Evolutionary conservation across 2,113 vertebrate species (phyloP).

Genomic region (Pyxicephalus adspersus): DNA sequence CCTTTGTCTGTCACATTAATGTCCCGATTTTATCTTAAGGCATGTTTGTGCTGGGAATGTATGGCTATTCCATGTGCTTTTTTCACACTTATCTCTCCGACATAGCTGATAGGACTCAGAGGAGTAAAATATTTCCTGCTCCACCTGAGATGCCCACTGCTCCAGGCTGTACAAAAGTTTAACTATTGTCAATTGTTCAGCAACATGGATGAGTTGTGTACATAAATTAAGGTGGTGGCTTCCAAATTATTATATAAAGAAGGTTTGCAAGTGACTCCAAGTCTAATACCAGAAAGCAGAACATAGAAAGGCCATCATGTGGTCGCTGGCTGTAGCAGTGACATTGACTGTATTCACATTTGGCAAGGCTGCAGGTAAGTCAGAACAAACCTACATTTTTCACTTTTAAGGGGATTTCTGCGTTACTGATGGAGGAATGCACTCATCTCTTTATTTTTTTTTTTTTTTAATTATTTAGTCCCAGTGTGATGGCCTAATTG

Average conservation of each 20-base stretch:
- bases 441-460: too few relatives aligned
- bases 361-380: neutral
- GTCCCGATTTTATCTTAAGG: too few relatives aligned
- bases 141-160: neutral
- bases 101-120: neutral
- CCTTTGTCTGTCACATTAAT: neutral
- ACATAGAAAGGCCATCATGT: neutral
- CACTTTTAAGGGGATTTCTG: too few relatives aligned
- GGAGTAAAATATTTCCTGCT: neutral
- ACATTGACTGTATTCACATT: neutral
- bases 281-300: neutral
- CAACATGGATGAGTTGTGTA: neutral
- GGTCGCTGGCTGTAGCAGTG: neutral
- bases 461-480: too few relatives aligned
- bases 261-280: neutral
- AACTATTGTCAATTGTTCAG: neutral
- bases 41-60: too few relatives aligned
- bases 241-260: slow-evolving; percentile 7
- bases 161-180: neutral
- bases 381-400: neutral
- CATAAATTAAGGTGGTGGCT: neutral
- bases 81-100: neutral
- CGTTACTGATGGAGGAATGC: too few relatives aligned
- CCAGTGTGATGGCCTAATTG: too few relatives aligned
- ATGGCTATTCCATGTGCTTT: too few relatives aligned